phyloP scores from a whole-genome alignment of 2,888 invertebrate genomes.

The Epirrita christyi region DNA sequence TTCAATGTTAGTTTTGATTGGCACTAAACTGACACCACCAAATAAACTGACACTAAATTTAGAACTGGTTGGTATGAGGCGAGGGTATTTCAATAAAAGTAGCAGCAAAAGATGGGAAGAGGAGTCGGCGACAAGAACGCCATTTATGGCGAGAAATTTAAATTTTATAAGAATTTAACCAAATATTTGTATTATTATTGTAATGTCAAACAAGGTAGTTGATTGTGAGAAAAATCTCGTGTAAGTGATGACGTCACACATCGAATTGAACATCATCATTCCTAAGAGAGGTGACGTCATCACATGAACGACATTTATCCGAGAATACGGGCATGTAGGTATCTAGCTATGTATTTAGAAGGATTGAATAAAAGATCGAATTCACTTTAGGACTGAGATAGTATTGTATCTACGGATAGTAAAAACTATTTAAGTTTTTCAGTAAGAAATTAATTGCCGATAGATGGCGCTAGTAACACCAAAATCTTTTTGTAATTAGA shows the following conservation, averaged over 20 bases:
- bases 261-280: too few relatives aligned
- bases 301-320: too few relatives aligned
- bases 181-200: constrained; percentile 5
- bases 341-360: constrained; percentile 6
- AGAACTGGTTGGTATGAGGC: constrained; percentile 4
- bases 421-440: constrained; percentile 6
- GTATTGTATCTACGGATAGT: constrained; percentile 24
- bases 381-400: constrained; percentile 38
- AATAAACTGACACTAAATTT: constrained; percentile 4
- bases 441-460: neutral
- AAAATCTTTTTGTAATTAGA: neutral
- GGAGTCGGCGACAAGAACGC: constrained; percentile 36
- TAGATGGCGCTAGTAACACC: constrained; percentile 29
- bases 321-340: neutral
- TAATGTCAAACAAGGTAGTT: constrained; percentile 13
- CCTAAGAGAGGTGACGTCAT: too few relatives aligned
- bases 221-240: too few relatives aligned
- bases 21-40: too few relatives aligned
- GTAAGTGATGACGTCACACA: too few relatives aligned
- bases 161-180: constrained; percentile 29
- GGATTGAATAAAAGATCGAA: constrained; percentile 23
- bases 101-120: constrained; percentile 31
- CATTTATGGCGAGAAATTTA: constrained; percentile 13
- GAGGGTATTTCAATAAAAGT: constrained; percentile 4
- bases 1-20: too few relatives aligned